Conservation (phyloP, 2,113 vertebrate genomes). For the Muntiacus reevesi region DNA sequence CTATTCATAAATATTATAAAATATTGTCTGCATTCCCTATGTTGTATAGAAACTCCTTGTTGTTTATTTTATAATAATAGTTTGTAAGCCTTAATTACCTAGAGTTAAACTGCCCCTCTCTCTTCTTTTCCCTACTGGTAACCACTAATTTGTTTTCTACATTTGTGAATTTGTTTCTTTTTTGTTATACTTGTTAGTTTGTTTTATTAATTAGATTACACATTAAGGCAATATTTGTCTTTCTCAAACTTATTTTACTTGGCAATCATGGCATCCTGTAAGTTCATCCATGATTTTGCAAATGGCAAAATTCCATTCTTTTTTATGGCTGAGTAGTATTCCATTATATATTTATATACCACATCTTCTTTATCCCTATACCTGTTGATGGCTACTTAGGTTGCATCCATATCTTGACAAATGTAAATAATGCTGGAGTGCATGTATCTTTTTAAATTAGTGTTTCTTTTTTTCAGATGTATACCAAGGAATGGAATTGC, state of each 20-base stretch:
- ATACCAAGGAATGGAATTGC: no score
- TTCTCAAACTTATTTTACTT: background rate
- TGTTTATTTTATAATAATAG: no score
- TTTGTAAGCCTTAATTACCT: no score
- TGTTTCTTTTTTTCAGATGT: no score
- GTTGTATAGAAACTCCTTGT: no score
- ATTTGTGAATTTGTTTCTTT: background rate
- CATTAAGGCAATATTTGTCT: background rate
- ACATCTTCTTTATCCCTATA: background rate
- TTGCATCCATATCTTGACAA: background rate
- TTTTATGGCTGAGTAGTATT: background rate
- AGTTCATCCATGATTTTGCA: background rate
- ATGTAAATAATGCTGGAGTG: background rate
- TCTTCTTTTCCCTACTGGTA: background rate
- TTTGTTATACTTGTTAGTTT: background rate
- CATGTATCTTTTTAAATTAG: no score
- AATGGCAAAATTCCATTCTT: fast-evolving
- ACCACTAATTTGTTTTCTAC: background rate
- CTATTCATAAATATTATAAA: no score
- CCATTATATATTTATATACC: background rate
- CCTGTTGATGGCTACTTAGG: fast-evolving
- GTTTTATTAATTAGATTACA: background rate
- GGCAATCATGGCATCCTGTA: background rate
- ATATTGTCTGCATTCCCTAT: no score
- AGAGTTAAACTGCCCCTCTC: background rate